phyloP scores from a whole-genome alignment of 2,113 vertebrate species.

The Archocentrus centrarchus region DNA sequence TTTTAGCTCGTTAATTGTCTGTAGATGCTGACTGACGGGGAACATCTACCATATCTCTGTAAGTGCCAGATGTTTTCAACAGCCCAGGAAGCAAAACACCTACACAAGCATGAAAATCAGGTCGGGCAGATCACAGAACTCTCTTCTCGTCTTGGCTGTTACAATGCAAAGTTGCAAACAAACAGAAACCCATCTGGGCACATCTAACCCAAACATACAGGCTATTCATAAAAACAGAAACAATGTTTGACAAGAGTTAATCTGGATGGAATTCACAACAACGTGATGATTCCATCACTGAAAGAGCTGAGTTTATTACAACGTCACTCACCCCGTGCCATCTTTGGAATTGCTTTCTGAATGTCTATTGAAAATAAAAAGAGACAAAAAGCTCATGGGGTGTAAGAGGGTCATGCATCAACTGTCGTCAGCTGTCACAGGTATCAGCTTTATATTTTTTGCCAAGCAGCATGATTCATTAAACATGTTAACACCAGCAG shows the following conservation, averaged over 20 bases:
- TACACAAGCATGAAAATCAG: slow-evolving; percentile 29
- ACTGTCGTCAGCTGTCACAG: not conserved
- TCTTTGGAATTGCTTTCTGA: not conserved
- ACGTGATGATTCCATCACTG: not conserved
- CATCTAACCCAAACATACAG: slow-evolving; percentile 3
- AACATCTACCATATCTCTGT: slow-evolving; percentile 3
- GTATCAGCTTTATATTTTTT: not conserved
- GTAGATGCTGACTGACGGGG: slow-evolving; percentile 33
- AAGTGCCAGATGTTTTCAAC: slow-evolving; percentile 9
- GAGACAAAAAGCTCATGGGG: not conserved
- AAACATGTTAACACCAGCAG: not conserved
- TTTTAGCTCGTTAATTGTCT: slow-evolving; percentile 19
- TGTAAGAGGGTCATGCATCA: not conserved
- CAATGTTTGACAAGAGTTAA: slow-evolving; percentile 19
- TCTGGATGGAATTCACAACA: slow-evolving; percentile 9
- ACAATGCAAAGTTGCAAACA: not conserved
- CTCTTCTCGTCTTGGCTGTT: not conserved
- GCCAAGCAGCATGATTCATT: not conserved
- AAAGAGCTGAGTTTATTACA: not conserved
- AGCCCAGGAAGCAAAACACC: slow-evolving; percentile 7
- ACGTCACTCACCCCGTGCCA: not conserved
- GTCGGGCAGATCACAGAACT: slow-evolving; percentile 5
- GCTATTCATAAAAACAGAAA: not conserved
- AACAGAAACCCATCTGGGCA: not conserved
- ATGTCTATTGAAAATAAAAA: slow-evolving; percentile 18